These are phyloP conservation scores for Pyrrhosoma nymphula DNA, from an alignment of 2,888 invertebrate species.

Conservation along the genomic window DNA sequence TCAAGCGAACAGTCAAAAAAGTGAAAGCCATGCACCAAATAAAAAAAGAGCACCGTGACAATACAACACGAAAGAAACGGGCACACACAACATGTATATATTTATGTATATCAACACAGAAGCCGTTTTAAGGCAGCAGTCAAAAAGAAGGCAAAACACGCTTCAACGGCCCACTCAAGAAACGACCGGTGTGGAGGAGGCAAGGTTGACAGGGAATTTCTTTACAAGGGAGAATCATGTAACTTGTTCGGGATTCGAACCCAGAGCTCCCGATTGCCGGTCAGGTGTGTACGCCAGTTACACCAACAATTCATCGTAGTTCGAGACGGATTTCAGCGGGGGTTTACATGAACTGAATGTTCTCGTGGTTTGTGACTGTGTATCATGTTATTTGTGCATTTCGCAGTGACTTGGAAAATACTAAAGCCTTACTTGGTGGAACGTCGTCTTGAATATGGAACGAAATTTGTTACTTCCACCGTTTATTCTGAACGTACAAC, in stretches of 20 bases:
- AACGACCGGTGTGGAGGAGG: background rate
- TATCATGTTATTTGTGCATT: too few relatives aligned
- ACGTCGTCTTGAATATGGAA: too few relatives aligned
- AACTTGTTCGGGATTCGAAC: background rate
- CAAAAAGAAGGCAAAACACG: background rate
- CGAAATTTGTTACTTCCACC: too few relatives aligned
- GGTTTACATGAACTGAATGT: too few relatives aligned
- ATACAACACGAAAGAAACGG: background rate
- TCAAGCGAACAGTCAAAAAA: conserved; percentile 74
- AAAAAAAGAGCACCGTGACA: conserved; percentile 79
- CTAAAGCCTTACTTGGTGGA: too few relatives aligned
- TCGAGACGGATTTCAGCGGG: too few relatives aligned
- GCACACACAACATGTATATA: background rate
- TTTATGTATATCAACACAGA: background rate
- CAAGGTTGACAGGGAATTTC: background rate
- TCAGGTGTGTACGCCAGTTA: too few relatives aligned
- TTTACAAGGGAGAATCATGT: background rate
- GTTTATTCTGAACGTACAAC: too few relatives aligned
- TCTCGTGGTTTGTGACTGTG: too few relatives aligned
- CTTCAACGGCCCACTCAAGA: background rate
- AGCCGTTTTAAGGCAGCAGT: background rate
- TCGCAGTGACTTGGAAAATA: too few relatives aligned
- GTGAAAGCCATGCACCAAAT: conserved; percentile 81
- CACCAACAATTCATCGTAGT: too few relatives aligned
- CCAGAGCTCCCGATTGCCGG: background rate